These are phyloP conservation scores for Cydia amplana DNA, from an alignment of 1,140 invertebrate species.

Conservation along the genomic window DNA sequence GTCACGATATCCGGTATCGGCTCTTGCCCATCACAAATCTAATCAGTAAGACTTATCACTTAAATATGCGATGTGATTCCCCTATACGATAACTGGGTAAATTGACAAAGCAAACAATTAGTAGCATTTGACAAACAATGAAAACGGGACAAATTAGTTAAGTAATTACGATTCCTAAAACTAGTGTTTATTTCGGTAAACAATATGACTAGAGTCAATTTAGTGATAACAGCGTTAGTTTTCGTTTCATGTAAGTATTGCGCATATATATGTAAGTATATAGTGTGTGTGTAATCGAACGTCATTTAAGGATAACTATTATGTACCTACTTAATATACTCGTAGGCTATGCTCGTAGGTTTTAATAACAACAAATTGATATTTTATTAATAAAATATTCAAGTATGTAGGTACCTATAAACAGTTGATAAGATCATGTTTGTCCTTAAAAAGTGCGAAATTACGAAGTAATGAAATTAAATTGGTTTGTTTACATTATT, in stretches of 20 bases:
- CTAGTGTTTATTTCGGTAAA: background rate
- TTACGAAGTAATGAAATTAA: too few relatives aligned
- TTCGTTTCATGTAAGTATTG: conserved; percentile 40
- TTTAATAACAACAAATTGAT: too few relatives aligned
- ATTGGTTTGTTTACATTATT: too few relatives aligned
- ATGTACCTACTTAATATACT: too few relatives aligned
- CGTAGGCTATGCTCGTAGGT: too few relatives aligned
- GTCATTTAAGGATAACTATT: too few relatives aligned
- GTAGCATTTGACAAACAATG: conserved; percentile 27
- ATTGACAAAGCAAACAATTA: conserved; percentile 20
- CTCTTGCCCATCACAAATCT: background rate
- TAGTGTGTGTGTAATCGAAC: background rate
- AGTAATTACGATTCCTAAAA: background rate
- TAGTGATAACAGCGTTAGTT: conserved; percentile 34
- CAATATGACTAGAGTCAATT: conserved; percentile 34
- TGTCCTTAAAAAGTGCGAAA: too few relatives aligned
- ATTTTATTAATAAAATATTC: too few relatives aligned
- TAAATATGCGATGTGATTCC: conserved; percentile 30
- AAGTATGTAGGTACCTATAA: too few relatives aligned
- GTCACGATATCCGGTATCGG: too few relatives aligned
- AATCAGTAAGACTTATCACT: conserved; percentile 20
- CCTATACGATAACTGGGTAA: conserved; percentile 10
- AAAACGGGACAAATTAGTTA: background rate
- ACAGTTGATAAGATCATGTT: too few relatives aligned
- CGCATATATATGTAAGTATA: too few relatives aligned